Base-by-base conservation (phyloP, 2,888 invertebrate species). In the Cynaeus angustus region DNA sequence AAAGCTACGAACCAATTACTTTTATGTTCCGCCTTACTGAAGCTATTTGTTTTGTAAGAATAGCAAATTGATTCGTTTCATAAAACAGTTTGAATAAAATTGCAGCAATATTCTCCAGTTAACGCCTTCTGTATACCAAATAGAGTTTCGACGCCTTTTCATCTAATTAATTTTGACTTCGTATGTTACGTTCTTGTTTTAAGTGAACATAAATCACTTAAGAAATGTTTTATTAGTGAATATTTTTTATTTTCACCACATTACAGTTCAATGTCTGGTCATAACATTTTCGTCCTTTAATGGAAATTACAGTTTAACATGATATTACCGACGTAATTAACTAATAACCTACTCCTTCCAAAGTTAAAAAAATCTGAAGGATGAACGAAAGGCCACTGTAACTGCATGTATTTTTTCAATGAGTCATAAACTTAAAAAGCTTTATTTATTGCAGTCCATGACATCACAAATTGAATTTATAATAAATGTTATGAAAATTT, bases 31-130 rank as follows among this genome's bases (percentile, higher is more conserved):
- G 16, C 46, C 46, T 16, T 46, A 5, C 1, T 9, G 12, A 14
- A 7, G 2, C 43, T 10, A 10, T 46, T 16, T 46, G 13, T 46
- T 46, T 16, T 38, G 30, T 53, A 37, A 53, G 14, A 14, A 37
- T 14, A n/a, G 14, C 37, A 13, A 55, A 55, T 55, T 55, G 55
- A 55, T 55, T 55, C 55, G 55, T 55, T 55, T 16, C 55, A 16
- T 37, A 38, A 55, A 55, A 38, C n/a, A 55, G 14, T 55, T 38
- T 37, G 38, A 21, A 37, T 55, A 37, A 55, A 55, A 55, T 33
- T 10, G 13, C 33, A 12, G 8, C 33, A 12, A 5, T n/a, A 14
- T 14, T 53, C n/a, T n/a, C n/a, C n/a, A n/a, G n/a, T n/a, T n/a
- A 8, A 55, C 55, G 55, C 38, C 55, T 55, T 38, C 55, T 9